Percentiles rank a stretch among this genome's conserved stretches.
Evolutionary conservation across 2,113 vertebrate genomes (phyloP).

Genomic region (Gallinago jamesoni): DNA sequence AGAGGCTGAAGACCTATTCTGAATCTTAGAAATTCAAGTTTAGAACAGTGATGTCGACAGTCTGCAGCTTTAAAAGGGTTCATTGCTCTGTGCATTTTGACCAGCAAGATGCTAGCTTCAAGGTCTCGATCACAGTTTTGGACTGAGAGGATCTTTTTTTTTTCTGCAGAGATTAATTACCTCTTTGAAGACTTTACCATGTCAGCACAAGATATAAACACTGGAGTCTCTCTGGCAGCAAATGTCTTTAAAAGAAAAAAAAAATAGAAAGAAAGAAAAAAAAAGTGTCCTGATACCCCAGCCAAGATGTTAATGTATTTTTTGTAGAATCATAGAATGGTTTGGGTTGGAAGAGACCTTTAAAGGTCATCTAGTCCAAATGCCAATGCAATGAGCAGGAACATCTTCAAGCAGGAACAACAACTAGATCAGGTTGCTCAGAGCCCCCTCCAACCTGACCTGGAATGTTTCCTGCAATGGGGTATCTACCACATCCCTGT

Average conservation of each 20-base stretch:
- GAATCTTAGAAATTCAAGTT: background rate
- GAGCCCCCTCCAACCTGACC: background rate
- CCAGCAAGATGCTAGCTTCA: background rate
- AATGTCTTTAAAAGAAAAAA: background rate
- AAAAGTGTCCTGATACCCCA: background rate
- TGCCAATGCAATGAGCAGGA: background rate
- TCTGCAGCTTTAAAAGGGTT: background rate
- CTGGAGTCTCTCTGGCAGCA: background rate
- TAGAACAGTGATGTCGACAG: background rate
- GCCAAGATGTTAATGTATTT: background rate
- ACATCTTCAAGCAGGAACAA: background rate
- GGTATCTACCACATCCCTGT: background rate
- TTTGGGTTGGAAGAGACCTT: background rate
- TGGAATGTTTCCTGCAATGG: background rate
- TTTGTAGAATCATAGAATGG: background rate
- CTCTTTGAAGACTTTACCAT: background rate
- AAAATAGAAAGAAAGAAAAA: too few species aligned
- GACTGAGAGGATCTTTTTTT: background rate
- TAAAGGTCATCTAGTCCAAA: background rate
- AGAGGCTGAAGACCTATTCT: background rate
- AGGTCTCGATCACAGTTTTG: background rate
- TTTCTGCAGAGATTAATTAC: background rate
- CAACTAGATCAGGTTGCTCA: background rate
- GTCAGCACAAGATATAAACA: background rate
- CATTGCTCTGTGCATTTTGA: background rate